phyloP scores from a whole-genome alignment of 23 tunicate species.

The Styela clava region DNA sequence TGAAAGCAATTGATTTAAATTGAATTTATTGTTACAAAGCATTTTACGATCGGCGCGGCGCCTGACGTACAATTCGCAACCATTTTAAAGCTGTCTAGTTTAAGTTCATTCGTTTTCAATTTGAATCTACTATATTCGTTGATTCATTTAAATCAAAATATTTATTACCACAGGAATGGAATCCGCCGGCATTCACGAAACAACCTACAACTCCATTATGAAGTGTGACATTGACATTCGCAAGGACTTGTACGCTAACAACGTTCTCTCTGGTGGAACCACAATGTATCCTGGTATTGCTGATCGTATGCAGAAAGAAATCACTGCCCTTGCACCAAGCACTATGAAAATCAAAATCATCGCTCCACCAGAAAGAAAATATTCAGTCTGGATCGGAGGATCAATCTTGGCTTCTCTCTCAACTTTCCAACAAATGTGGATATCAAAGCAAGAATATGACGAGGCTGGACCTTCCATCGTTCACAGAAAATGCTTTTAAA shows the following conservation, averaged over 20 bases:
- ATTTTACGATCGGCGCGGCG: no score
- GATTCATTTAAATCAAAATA: not conserved
- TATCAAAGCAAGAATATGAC: constrained; percentile 22
- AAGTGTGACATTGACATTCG: constrained; percentile 85
- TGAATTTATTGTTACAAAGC: no score
- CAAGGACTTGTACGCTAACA: constrained; percentile 77
- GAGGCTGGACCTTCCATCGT: constrained; percentile 27
- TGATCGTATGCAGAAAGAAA: constrained; percentile 95
- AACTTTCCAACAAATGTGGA: constrained; percentile 30
- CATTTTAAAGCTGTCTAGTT: no score
- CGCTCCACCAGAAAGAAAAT: constrained; percentile 49
- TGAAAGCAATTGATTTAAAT: no score
- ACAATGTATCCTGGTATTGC: constrained; percentile 97
- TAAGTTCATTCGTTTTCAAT: no score
- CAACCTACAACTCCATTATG: constrained; percentile 84
- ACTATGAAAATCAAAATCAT: constrained; percentile 96
- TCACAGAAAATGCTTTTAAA: constrained; percentile 17
- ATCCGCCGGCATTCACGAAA: constrained; percentile 85
- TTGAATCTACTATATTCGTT: no score
- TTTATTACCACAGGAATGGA: constrained; percentile 63
- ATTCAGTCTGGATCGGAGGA: constrained; percentile 29
- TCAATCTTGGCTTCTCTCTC: constrained; percentile 24
- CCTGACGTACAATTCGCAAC: no score
- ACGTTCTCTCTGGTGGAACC: constrained; percentile 91
- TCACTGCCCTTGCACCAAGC: constrained; percentile 94